Percentiles rank a stretch among this genome's conserved stretches.
phyloP scores from a whole-genome alignment of 2,888 invertebrate genomes.

The Chloroclystis v-ata region DNA sequence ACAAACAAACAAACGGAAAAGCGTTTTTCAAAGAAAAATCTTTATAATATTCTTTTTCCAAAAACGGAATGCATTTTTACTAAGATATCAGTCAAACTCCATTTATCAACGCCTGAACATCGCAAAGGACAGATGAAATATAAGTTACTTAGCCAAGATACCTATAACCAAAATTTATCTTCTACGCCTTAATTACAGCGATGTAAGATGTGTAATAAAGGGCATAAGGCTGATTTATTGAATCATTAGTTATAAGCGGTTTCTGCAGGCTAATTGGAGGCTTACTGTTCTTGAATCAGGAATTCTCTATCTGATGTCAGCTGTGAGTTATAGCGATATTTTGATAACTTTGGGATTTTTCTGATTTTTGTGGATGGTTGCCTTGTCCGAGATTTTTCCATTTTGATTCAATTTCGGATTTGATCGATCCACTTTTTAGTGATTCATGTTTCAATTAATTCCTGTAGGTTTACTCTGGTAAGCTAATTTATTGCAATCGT shows the following conservation, averaged over 20 bases:
- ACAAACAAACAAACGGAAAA: too few relatives aligned
- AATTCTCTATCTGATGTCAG: constrained; percentile 26
- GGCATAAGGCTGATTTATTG: constrained; percentile 70
- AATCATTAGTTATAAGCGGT: constrained; percentile 67
- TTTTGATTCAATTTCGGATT: too few relatives aligned
- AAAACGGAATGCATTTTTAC: too few relatives aligned
- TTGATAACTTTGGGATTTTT: neutral
- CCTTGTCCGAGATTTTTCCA: too few relatives aligned
- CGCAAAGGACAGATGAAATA: constrained; percentile 1
- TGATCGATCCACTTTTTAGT: too few relatives aligned
- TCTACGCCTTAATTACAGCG: constrained; percentile 62
- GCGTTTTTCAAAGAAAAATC: too few relatives aligned
- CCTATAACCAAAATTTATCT: constrained; percentile 44
- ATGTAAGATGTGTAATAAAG: constrained; percentile 72
- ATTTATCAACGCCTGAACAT: neutral
- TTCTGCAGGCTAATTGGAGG: constrained; percentile 59
- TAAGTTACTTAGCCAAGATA: constrained; percentile 11
- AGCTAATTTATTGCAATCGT: too few relatives aligned
- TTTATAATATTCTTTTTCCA: too few relatives aligned
- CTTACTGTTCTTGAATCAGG: constrained; percentile 34
- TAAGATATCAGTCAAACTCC: too few relatives aligned
- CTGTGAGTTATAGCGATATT: constrained; percentile 15
- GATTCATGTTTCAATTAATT: too few relatives aligned
- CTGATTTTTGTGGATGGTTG: too few relatives aligned
- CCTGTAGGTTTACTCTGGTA: too few relatives aligned